phyloP scores from a whole-genome alignment of 2,797 vertebrate genomes.

The Liparis tanakae region DNA sequence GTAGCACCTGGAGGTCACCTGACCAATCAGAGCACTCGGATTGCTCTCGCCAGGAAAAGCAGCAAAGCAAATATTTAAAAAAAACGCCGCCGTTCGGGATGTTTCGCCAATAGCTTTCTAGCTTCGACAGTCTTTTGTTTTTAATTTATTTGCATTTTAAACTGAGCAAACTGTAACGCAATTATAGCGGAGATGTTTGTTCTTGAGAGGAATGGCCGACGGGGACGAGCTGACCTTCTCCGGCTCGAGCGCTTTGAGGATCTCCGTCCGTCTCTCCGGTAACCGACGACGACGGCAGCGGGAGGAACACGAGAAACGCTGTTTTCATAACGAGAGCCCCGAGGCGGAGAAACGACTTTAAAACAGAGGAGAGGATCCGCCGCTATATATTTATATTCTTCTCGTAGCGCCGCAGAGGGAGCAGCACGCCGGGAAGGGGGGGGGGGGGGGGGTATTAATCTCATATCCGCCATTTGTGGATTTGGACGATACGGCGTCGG shows the following conservation, averaged over 20 bases:
- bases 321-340: constrained; percentile 79
- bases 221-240: constrained; percentile 48
- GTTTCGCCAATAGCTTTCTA: not conserved
- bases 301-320: constrained; percentile 78
- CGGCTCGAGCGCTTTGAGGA: constrained; percentile 59
- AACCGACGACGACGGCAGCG: constrained; percentile 72
- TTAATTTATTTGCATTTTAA: constrained; percentile 13
- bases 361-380: constrained; percentile 65
- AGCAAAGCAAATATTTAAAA: not conserved
- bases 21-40: not conserved
- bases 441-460: too few species aligned
- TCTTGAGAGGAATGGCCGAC: constrained; percentile 30
- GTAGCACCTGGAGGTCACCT: not conserved
- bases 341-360: constrained; percentile 78
- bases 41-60: not conserved
- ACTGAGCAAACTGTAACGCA: not conserved
- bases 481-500: constrained; percentile 36
- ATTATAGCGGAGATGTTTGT: constrained; percentile 21
- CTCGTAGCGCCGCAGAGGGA: constrained; percentile 69
- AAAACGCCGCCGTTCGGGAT: rapidly evolving
- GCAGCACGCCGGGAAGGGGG: constrained; percentile 76
- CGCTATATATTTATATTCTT: constrained; percentile 84
- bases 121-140: constrained; percentile 7
- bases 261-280: constrained; percentile 68
- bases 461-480: constrained; percentile 41